Evolutionary conservation across 2,113 vertebrate species (phyloP).

Genomic region (Hydropotes inermis): DNA sequence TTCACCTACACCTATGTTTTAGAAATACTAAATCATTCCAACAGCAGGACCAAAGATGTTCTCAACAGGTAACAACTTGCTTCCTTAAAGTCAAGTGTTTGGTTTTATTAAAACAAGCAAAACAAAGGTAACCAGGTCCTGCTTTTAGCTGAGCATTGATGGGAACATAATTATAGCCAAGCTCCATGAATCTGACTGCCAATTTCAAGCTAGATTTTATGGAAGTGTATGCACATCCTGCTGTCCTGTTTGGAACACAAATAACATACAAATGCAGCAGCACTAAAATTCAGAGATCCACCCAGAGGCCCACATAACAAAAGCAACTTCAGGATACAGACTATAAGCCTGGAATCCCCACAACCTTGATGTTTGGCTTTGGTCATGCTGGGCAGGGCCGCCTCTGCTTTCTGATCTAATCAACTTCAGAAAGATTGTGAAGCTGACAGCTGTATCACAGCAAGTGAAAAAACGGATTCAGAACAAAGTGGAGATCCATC

Average conservation of each 20-base stretch:
- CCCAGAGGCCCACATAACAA: conserved; percentile 12
- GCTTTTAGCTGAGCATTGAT: not conserved
- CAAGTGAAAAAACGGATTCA: conserved; percentile 77
- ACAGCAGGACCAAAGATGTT: not conserved
- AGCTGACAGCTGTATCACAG: conserved; percentile 77
- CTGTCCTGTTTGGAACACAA: not conserved
- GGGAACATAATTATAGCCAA: not conserved
- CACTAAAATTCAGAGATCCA: conserved; percentile 47
- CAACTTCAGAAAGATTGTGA: conserved; percentile 73
- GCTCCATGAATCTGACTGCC: conserved; percentile 41
- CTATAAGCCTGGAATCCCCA: conserved; percentile 35
- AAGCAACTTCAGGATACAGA: not conserved
- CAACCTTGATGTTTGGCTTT: conserved; percentile 42
- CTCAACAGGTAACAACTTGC: not conserved
- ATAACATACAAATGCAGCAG: conserved; percentile 2
- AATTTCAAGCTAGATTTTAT: not conserved
- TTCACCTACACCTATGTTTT: not conserved
- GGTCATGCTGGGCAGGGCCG: conserved; percentile 72
- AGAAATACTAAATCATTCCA: not conserved
- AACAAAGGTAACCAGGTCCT: not conserved
- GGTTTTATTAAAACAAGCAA: conserved; percentile 26
- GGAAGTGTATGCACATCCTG: not conserved
- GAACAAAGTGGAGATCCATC: conserved; percentile 81
- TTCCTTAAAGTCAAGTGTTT: conserved; percentile 1
- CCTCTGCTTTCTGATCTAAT: conserved; percentile 78